These are phyloP conservation scores for Elymnias hypermnestra DNA, from an alignment of 1,140 invertebrate species.

Conservation along the genomic window DNA sequence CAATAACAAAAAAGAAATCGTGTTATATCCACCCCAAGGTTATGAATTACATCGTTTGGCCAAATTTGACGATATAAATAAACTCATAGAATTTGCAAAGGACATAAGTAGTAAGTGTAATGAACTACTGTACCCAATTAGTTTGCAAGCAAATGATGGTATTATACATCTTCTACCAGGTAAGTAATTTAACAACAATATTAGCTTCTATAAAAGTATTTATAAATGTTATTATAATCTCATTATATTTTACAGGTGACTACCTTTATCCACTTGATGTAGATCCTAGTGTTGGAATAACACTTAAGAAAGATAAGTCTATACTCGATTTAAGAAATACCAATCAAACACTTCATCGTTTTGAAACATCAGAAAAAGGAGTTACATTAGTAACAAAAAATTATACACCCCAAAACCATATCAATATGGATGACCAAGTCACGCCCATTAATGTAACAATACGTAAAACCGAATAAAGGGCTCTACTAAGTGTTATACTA, in stretches of 20 bases:
- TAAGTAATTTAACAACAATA: not conserved
- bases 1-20: slow-evolving; percentile 27
- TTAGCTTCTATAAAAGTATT: not conserved
- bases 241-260: slow-evolving; percentile 67
- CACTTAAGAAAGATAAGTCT: slow-evolving; percentile 36
- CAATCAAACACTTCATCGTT: slow-evolving; percentile 36
- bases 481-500: slow-evolving; percentile 31
- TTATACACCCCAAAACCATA: slow-evolving; percentile 48
- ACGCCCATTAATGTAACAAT: slow-evolving; percentile 24
- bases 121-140: slow-evolving; percentile 41
- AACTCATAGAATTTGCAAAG: slow-evolving; percentile 43
- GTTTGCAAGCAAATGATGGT: slow-evolving; percentile 47
- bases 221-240: too few relatives aligned
- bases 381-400: slow-evolving; percentile 38
- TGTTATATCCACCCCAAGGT: slow-evolving; percentile 49
- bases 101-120: slow-evolving; percentile 38
- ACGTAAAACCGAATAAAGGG: slow-evolving; percentile 23
- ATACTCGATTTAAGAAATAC: slow-evolving; percentile 40
- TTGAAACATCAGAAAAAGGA: slow-evolving; percentile 27
- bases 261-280: slow-evolving; percentile 53
- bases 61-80: slow-evolving; percentile 32
- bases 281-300: slow-evolving; percentile 33
- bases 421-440: slow-evolving; percentile 52
- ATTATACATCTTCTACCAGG: slow-evolving; percentile 45
- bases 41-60: slow-evolving; percentile 53